Evolutionary conservation across 2,888 invertebrate species (phyloP).

Genomic region (Phortica okadai): DNA sequence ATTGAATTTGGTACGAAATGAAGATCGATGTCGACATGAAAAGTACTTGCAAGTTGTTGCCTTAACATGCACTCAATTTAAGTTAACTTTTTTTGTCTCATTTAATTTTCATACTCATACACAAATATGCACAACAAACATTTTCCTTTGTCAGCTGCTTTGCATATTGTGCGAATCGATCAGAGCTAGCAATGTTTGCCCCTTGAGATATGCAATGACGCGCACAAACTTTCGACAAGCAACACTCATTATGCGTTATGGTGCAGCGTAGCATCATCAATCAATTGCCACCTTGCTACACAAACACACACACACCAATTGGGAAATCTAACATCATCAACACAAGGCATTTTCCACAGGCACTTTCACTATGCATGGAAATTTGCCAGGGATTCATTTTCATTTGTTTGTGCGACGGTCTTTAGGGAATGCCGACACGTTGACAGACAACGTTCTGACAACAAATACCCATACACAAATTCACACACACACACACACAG

Average conservation of each 20-base stretch:
- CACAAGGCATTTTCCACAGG: conserved; percentile 17
- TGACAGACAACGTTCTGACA: conserved; percentile 18
- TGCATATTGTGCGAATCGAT: conserved; percentile 12
- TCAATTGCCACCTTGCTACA: conserved; percentile 17
- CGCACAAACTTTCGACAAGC: conserved; percentile 3
- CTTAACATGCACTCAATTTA: neutral
- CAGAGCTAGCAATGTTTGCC: neutral
- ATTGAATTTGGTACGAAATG: conserved; percentile 59
- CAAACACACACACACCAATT: neutral
- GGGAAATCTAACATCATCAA: conserved; percentile 20
- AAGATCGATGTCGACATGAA: conserved; percentile 50
- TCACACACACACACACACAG: conserved; percentile 7
- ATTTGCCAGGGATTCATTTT: conserved; percentile 31
- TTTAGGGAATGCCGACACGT: conserved; percentile 19
- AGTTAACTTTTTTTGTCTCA: neutral
- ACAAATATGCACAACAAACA: neutral
- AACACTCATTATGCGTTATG: neutral
- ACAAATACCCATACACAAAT: conserved; percentile 33
- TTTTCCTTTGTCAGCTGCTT: neutral
- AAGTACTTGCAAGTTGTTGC: neutral
- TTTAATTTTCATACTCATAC: neutral
- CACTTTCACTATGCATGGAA: conserved; percentile 27
- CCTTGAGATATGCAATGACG: conserved; percentile 19
- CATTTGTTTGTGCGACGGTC: conserved; percentile 26
- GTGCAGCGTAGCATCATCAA: conserved; percentile 20